A percentile compares a stretch with the other conserved stretches of the same genome.
phyloP scores from a whole-genome alignment of 2,797 vertebrate genomes.

The Babyrousa celebensis region DNA sequence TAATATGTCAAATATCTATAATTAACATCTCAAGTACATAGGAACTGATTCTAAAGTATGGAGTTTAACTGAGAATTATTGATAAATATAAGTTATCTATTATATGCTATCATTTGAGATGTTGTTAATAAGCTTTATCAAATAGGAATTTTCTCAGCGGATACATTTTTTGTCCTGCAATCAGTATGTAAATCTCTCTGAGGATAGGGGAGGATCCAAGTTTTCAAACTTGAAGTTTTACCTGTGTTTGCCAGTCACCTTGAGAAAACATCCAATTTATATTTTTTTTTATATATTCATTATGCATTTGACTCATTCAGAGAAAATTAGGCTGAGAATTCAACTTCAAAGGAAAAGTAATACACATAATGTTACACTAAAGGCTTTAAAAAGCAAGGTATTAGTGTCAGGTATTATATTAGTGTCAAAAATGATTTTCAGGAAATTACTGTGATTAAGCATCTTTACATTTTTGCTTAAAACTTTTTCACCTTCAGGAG shows the following conservation, averaged over 20 bases:
- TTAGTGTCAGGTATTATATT: background rate
- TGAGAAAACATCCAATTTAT: background rate
- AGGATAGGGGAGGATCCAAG: background rate
- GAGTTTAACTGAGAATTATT: background rate
- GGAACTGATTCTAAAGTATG: conserved; percentile 14
- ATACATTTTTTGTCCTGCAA: background rate
- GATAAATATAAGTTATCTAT: background rate
- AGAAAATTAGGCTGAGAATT: conserved; percentile 47
- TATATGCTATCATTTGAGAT: background rate
- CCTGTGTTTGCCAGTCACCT: background rate
- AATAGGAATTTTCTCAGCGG: background rate
- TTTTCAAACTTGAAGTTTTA: conserved; percentile 27
- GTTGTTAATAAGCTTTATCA: background rate
- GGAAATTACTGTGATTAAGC: background rate
- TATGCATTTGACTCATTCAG: background rate
- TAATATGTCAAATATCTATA: background rate
- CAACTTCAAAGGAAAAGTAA: conserved; percentile 32
- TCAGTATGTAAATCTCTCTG: background rate
- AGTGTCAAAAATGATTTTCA: background rate
- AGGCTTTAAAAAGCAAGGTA: background rate
- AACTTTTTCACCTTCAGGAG: background rate
- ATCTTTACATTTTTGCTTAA: background rate
- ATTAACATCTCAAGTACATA: background rate
- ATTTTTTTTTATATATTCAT: background rate
- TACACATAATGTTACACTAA: background rate